Conservation (phyloP, 2,113 vertebrate species). For the Brachypteracias leptosomus region DNA sequence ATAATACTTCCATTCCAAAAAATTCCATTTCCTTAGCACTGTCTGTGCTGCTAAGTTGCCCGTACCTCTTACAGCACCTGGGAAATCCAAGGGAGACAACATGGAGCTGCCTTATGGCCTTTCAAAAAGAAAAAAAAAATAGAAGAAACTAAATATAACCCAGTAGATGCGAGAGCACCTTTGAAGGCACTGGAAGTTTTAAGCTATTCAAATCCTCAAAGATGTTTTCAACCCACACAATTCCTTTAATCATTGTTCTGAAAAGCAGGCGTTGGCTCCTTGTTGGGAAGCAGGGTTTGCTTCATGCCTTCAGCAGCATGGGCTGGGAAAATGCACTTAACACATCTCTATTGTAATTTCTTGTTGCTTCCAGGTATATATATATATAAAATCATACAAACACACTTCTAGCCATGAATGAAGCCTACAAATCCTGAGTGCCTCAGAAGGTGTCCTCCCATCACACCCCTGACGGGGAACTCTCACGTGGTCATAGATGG, state of each 20-base stretch:
- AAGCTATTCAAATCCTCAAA: slow-evolving; percentile 70
- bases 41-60: slow-evolving; percentile 41
- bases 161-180: slow-evolving; percentile 48
- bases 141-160: slow-evolving; percentile 69
- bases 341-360: not conserved
- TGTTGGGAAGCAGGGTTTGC: slow-evolving; percentile 35
- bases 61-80: slow-evolving; percentile 34
- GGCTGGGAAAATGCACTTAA: not conserved
- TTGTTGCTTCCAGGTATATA: not conserved
- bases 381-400: no score
- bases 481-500: not conserved
- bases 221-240: slow-evolving; percentile 61
- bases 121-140: not conserved
- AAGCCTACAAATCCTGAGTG: not conserved
- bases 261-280: slow-evolving; percentile 1
- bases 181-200: slow-evolving; percentile 67
- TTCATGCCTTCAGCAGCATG: not conserved
- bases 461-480: not conserved
- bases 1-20: no score
- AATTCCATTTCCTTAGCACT: not conserved
- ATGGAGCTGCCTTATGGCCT: slow-evolving; percentile 26
- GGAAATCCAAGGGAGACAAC: slow-evolving; percentile 66
- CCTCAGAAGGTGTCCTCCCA: not conserved
- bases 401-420: not conserved
- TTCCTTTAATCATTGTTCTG: slow-evolving; percentile 59